phyloP scores from a whole-genome alignment of 2,888 invertebrate genomes.

The Nomada ferruginata region DNA sequence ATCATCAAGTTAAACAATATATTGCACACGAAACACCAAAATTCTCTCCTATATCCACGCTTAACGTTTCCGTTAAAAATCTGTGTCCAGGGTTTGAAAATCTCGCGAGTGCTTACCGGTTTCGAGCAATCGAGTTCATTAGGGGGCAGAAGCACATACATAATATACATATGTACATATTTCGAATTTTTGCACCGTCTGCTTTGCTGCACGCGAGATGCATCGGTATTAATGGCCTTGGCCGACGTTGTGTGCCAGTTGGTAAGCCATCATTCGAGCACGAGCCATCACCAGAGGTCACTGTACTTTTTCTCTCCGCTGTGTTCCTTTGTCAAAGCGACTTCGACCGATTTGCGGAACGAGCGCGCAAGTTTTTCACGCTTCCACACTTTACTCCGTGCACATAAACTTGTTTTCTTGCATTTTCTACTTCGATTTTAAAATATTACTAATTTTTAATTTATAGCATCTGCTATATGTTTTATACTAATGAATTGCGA shows the following conservation, averaged over 20 bases:
- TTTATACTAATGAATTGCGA: too few relatives aligned
- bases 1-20: background rate
- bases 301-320: constrained; percentile 77
- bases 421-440: background rate
- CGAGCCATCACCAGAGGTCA: constrained; percentile 76
- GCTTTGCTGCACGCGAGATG: constrained; percentile 39
- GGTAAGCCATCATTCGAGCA: constrained; percentile 72
- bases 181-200: constrained; percentile 2
- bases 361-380: constrained; percentile 11
- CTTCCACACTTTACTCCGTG: too few relatives aligned
- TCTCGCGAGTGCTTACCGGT: background rate
- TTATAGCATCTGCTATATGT: too few relatives aligned
- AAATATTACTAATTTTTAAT: too few relatives aligned
- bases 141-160: constrained; percentile 7
- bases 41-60: too few relatives aligned
- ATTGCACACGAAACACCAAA: background rate
- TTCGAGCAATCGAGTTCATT: background rate
- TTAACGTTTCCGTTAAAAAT: too few relatives aligned
- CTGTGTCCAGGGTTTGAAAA: too few relatives aligned
- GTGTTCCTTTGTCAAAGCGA: constrained; percentile 56
- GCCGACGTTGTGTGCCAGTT: constrained; percentile 66
- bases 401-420: background rate
- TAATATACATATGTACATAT: constrained; percentile 1
- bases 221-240: constrained; percentile 71
- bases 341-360: constrained; percentile 46